Evolutionary conservation across 2,113 vertebrate species (phyloP).

Genomic region (Neolamprologus tretocephalus): DNA sequence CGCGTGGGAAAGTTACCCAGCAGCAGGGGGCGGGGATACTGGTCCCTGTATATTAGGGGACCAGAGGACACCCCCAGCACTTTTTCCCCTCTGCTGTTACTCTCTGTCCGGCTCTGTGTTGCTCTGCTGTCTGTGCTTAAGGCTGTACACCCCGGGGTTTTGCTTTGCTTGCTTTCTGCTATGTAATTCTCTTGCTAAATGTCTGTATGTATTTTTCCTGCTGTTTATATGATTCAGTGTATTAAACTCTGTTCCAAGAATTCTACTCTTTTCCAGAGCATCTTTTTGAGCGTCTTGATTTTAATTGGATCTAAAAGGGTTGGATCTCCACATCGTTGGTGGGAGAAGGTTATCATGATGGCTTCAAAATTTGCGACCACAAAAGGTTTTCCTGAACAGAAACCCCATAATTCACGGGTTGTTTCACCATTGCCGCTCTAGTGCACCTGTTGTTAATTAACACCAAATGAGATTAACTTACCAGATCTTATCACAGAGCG

Average conservation of each 20-base stretch:
- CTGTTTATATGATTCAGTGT: background rate
- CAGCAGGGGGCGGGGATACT: background rate
- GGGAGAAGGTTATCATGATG: background rate
- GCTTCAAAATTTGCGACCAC: background rate
- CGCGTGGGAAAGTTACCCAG: background rate
- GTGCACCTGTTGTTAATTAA: background rate
- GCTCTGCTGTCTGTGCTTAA: background rate
- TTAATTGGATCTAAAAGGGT: background rate
- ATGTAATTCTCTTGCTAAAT: background rate
- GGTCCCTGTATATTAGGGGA: background rate
- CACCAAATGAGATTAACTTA: background rate
- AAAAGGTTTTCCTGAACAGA: background rate
- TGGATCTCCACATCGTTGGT: background rate
- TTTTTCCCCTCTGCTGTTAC: fast-evolving
- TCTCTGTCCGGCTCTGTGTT: background rate
- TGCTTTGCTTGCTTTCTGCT: background rate
- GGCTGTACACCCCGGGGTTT: too few species aligned
- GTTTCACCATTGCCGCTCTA: background rate
- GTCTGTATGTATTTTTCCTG: background rate
- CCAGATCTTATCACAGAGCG: background rate
- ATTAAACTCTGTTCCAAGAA: background rate
- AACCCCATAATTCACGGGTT: background rate
- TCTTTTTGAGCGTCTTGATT: background rate
- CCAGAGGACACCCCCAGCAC: background rate
- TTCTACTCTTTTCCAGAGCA: background rate